Base-by-base conservation (phyloP, 2,797 vertebrate genomes). In the Amblyraja radiata region DNA sequence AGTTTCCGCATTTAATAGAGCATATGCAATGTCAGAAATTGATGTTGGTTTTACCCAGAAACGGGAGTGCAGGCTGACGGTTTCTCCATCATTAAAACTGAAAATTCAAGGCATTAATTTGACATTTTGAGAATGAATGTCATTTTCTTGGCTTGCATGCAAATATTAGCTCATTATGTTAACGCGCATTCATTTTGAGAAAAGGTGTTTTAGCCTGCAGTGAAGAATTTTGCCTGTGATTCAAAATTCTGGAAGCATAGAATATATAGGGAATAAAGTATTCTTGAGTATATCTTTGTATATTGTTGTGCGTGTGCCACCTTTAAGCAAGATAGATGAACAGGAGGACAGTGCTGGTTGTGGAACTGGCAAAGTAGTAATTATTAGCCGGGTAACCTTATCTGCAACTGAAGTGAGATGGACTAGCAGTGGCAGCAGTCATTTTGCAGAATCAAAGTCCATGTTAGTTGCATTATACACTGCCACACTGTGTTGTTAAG, bases 361-460 rank as follows among this genome's bases (percentile, higher is more conserved):
- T 94, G 93, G 95, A 95, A 94, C 93, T 76, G 71, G 95, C 95
- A 96, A 96, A 95, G 95, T 95, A 96, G 95, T 97, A 97, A 98
- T 98, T 97, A 97, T 97, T 96, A 97, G 95, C 95, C 96, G 96
- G 95, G 95, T 95, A 95, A 95, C 95, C 94, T 96, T 96, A 96
- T 95, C 95, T 95, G 95, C 96, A 96, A 95, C 95, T 96, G 92
- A 93, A 95, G 96, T 96, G 97, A 97, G 95, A 95, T 96, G 97
- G 97, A 98, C 96, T 96, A 95, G 95, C 96, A 96, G 96, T 97
- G 97, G 97, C 96, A 97, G 97, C 97, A 97, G 96, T 97, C 97
- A 97, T 97, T 97, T 97, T 97, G 96, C 96, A 96, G 96, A 98
- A 97, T 97, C 97, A 96, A 96, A 96, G 97, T 96, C 94, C 96